Percentiles rank a stretch among this genome's conserved stretches.
phyloP scores from a whole-genome alignment of 2,113 vertebrate genomes.

The Periophthalmodon schlosseri region DNA sequence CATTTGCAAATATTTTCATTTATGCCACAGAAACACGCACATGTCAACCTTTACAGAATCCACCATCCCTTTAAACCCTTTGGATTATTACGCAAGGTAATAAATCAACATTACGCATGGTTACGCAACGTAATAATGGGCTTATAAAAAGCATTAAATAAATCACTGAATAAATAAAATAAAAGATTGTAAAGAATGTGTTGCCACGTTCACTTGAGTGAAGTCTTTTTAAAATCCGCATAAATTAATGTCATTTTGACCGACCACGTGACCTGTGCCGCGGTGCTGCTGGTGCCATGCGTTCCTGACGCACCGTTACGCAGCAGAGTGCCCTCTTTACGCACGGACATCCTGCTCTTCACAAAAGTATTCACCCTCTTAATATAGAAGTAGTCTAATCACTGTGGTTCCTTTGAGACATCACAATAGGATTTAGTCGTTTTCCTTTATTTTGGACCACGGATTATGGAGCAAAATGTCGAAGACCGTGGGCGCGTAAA shows the following conservation, averaged over 20 bases:
- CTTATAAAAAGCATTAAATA: background rate
- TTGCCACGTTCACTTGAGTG: background rate
- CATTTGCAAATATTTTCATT: too few relatives aligned
- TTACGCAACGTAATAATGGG: too few relatives aligned
- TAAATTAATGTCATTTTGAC: background rate
- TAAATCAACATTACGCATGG: too few relatives aligned
- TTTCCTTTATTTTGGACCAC: background rate
- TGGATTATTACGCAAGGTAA: too few relatives aligned
- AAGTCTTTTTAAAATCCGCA: background rate
- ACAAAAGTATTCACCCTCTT: background rate
- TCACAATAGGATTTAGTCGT: background rate
- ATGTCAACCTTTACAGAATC: too few relatives aligned
- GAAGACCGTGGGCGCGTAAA: background rate
- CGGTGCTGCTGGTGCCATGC: background rate
- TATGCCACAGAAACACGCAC: too few relatives aligned
- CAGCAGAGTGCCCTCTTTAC: slow-evolving; percentile 41
- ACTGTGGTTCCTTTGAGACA: background rate
- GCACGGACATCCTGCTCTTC: slow-evolving; percentile 2
- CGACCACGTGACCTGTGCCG: background rate
- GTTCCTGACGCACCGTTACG: slow-evolving; percentile 29
- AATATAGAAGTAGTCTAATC: background rate
- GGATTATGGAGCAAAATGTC: background rate
- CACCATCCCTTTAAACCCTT: too few relatives aligned
- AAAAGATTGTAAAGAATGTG: background rate
- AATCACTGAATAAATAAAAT: background rate